A percentile compares a stretch with the other conserved stretches of the same genome.
Evolutionary conservation across 2,888 invertebrate genomes (phyloP).

Genomic region (Amaurobius ferox): DNA sequence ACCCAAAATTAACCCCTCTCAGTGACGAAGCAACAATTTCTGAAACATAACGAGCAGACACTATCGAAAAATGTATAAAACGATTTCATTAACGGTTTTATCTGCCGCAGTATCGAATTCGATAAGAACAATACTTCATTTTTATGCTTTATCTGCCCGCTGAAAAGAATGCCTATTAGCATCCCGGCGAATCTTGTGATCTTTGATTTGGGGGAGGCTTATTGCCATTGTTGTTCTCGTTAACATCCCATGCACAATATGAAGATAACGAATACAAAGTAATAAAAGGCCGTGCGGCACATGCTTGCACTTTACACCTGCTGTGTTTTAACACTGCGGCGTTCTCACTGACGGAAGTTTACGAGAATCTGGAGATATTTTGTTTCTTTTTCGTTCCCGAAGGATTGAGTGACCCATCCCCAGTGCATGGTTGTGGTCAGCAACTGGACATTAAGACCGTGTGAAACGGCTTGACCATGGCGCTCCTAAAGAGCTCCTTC

Average conservation of each 20-base stretch:
- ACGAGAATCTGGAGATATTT: not conserved
- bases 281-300: slow-evolving; percentile 37
- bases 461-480: slow-evolving; percentile 37
- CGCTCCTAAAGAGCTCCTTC: slow-evolving; percentile 30
- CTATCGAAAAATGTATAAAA: too few relatives aligned
- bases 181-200: slow-evolving; percentile 36
- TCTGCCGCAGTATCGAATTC: too few relatives aligned
- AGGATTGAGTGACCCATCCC: not conserved
- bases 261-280: slow-evolving; percentile 26
- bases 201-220: slow-evolving; percentile 62
- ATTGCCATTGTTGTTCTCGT: slow-evolving; percentile 33
- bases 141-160: slow-evolving; percentile 8
- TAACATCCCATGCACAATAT: not conserved
- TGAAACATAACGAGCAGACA: too few relatives aligned
- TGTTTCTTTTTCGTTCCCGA: slow-evolving; percentile 12
- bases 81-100: too few relatives aligned
- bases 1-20: too few relatives aligned
- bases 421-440: slow-evolving; percentile 54
- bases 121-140: slow-evolving; percentile 43
- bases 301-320: slow-evolving; percentile 29
- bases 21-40: not conserved
- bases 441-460: slow-evolving; percentile 15
- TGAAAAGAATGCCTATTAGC: slow-evolving; percentile 56
- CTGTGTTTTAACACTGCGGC: slow-evolving; percentile 24
- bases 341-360: not conserved